Conservation (phyloP, 2,888 invertebrate species). For the Noctua janthe region DNA sequence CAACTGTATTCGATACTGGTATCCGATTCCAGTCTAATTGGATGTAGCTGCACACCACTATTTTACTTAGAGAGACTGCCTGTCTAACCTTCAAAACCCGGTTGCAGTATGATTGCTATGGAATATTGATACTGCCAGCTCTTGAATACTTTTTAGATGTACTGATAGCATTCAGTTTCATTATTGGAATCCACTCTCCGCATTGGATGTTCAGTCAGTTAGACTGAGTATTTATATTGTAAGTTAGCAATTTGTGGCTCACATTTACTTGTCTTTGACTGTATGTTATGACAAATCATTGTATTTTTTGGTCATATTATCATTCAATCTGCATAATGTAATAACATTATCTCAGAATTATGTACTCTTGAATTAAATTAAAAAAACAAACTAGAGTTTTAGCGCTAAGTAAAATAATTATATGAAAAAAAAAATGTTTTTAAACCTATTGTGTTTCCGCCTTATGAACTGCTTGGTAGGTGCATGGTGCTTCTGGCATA, state of each 20-base stretch:
- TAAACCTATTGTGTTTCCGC: neutral
- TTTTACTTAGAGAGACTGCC: neutral
- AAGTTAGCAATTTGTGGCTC: neutral
- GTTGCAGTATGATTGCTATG: neutral
- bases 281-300: neutral
- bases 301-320: neutral
- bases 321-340: neutral
- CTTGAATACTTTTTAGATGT: neutral
- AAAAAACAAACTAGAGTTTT: neutral
- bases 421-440: neutral
- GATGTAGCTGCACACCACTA: neutral
- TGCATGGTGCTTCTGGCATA: neutral
- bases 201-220: neutral
- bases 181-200: neutral
- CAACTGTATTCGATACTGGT: neutral
- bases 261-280: neutral
- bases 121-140: neutral
- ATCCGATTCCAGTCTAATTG: neutral
- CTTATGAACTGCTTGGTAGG: neutral
- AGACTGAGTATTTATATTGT: neutral
- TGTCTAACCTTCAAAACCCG: neutral
- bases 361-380: neutral
- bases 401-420: neutral
- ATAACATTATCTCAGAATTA: slow-evolving; percentile 3
- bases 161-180: neutral